A percentile compares a stretch with the other conserved stretches of the same genome.
Conservation (phyloP, 2,888 invertebrate genomes). For the Drosophila engyochracea region DNA sequence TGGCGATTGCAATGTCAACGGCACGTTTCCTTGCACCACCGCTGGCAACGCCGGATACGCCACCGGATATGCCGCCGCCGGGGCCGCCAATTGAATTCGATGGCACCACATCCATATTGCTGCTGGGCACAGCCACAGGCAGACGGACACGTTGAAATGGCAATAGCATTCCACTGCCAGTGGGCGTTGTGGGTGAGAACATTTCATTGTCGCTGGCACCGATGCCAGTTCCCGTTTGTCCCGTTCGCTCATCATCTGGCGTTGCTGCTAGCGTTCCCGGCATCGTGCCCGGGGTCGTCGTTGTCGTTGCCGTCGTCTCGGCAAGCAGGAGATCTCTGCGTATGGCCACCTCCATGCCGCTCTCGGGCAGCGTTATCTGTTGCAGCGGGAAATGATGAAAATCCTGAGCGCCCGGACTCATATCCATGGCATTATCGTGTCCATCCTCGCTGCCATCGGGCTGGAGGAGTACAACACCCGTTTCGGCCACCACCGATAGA, state of each 20-base stretch:
- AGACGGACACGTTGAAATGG: constrained; percentile 85
- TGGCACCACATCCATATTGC: constrained; percentile 86
- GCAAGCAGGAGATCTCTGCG: constrained; percentile 81
- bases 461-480: constrained; percentile 82
- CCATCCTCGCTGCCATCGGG: constrained; percentile 82
- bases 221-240: constrained; percentile 57
- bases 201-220: constrained; percentile 72
- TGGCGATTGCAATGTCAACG: constrained; percentile 84
- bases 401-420: constrained; percentile 73
- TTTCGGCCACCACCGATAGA: constrained; percentile 85
- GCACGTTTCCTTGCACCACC: constrained; percentile 82
- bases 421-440: constrained; percentile 66
- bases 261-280: constrained; percentile 12
- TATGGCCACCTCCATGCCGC: constrained; percentile 85
- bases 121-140: constrained; percentile 85
- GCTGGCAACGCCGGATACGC: constrained; percentile 50
- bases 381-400: constrained; percentile 83
- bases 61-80: constrained; percentile 44
- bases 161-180: constrained; percentile 82
- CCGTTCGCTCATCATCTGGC: not conserved
- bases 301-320: constrained; percentile 57
- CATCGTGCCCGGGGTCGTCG: constrained; percentile 10
- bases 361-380: constrained; percentile 82
- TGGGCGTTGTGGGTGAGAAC: constrained; percentile 83
- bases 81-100: constrained; percentile 80